Conservation (phyloP, 2,797 vertebrate genomes). For the Darevskia nairensis region DNA sequence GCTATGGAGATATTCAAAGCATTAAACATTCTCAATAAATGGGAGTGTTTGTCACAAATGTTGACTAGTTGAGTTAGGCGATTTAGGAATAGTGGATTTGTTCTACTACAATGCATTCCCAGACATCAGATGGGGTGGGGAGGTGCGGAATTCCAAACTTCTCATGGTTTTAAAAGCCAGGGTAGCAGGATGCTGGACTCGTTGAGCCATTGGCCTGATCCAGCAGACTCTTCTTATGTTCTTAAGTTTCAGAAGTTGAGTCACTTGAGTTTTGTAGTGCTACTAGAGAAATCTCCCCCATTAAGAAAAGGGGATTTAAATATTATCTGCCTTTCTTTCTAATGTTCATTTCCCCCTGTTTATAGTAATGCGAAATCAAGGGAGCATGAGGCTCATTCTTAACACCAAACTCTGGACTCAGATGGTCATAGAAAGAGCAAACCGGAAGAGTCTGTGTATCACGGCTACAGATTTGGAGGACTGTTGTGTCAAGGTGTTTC, state of each 20-base stretch:
- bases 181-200: background rate
- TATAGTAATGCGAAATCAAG: constrained; percentile 87
- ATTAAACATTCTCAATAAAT: background rate
- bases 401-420: constrained; percentile 84
- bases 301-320: constrained; percentile 20
- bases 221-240: no score
- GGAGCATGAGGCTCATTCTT: constrained; percentile 84
- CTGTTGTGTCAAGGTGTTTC: constrained; percentile 79
- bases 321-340: constrained; percentile 16
- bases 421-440: constrained; percentile 80
- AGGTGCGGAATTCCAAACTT: no score
- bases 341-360: constrained; percentile 31
- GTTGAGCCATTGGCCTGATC: no score
- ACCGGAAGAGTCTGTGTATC: constrained; percentile 78
- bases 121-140: no score
- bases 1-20: background rate
- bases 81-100: background rate
- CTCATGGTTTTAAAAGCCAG: background rate
- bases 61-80: background rate
- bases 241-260: constrained; percentile 2
- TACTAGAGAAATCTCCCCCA: constrained; percentile 9
- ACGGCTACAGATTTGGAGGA: constrained; percentile 83
- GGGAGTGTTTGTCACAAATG: background rate
- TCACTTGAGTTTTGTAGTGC: background rate
- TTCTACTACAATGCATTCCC: background rate